Evolutionary conservation across 2,888 invertebrate species (phyloP).

Genomic region (Pteria penguin): DNA sequence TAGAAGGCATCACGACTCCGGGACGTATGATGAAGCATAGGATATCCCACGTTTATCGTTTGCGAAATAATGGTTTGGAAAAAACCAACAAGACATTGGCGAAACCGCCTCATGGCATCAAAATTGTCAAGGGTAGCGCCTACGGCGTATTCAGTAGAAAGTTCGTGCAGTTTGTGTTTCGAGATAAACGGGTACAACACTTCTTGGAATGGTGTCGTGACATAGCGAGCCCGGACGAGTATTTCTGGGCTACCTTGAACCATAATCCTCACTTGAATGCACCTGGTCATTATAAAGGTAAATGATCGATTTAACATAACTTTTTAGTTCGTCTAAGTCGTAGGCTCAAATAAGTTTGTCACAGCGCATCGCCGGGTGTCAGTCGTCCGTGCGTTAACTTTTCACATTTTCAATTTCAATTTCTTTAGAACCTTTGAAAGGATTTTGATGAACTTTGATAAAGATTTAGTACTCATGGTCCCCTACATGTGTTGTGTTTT

Average conservation of each 20-base stretch:
- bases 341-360: no score
- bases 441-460: no score
- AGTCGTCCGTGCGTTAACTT: no score
- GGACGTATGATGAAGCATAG: constrained; percentile 32
- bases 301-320: no score
- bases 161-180: constrained; percentile 66
- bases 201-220: constrained; percentile 66
- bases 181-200: constrained; percentile 47
- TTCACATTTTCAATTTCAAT: no score
- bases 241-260: constrained; percentile 72
- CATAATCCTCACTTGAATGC: constrained; percentile 63
- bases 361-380: no score
- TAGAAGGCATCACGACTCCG: constrained; percentile 51
- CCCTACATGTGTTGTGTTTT: no score
- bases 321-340: no score
- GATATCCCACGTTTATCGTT: constrained; percentile 1
- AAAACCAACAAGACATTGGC: constrained; percentile 43
- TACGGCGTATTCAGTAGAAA: constrained; percentile 64
- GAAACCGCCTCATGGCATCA: constrained; percentile 56
- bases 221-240: constrained; percentile 72
- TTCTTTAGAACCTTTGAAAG: no score
- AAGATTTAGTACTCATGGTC: no score
- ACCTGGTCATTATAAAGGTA: constrained; percentile 66
- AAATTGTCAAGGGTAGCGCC: constrained; percentile 68
- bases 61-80: neutral